Evolutionary conservation across 1,140 invertebrate genomes (phyloP).

Genomic region (Laupala kohalensis): DNA sequence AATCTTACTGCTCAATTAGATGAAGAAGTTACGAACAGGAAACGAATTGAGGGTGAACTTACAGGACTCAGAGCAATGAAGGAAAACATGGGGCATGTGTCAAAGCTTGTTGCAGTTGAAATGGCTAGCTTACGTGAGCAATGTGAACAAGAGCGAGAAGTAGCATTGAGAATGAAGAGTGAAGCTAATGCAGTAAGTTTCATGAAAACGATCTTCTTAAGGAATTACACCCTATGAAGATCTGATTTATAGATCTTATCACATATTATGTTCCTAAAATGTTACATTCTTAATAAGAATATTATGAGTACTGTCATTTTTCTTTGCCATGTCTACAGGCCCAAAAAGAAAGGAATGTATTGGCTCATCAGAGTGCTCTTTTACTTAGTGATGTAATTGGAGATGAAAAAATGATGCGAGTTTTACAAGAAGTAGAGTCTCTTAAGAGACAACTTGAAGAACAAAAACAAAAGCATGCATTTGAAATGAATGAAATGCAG

Average conservation of each 20-base stretch:
- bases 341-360: constrained; percentile 46
- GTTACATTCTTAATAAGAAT: not conserved
- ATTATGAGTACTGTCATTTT: not conserved
- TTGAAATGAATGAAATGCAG: constrained; percentile 39
- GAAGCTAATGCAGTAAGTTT: constrained; percentile 31
- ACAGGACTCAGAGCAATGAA: constrained; percentile 38
- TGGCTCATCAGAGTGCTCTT: constrained; percentile 50
- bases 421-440: constrained; percentile 47
- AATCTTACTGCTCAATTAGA: constrained; percentile 39
- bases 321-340: constrained; percentile 25
- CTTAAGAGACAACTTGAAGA: constrained; percentile 44
- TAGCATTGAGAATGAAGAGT: constrained; percentile 34
- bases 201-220: not conserved
- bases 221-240: not conserved
- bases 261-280: not conserved
- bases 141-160: constrained; percentile 42
- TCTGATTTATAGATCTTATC: not conserved
- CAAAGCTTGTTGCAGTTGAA: constrained; percentile 48
- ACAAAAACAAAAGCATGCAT: constrained; percentile 36
- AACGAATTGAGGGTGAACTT: constrained; percentile 32
- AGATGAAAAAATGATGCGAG: constrained; percentile 34
- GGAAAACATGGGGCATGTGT: constrained; percentile 45
- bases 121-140: constrained; percentile 41
- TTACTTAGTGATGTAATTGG: constrained; percentile 44
- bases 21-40: constrained; percentile 33